These are phyloP conservation scores for Biston stratarius DNA, from an alignment of 2,888 invertebrate genomes.

Conservation along the genomic window DNA sequence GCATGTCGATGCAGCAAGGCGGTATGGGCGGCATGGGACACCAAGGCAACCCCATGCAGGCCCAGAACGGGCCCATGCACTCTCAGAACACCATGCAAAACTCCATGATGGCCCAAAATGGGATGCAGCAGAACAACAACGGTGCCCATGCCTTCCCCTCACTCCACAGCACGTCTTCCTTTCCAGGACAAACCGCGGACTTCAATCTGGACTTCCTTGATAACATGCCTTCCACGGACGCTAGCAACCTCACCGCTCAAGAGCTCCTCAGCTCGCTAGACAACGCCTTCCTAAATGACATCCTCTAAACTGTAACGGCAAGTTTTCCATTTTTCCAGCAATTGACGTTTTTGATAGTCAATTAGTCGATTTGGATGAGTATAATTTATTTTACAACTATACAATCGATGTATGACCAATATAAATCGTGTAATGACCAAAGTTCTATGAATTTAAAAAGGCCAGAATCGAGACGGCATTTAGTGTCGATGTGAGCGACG, in stretches of 20 bases:
- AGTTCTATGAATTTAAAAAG: conserved; percentile 76
- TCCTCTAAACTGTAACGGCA: conserved; percentile 72
- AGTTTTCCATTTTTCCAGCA: conserved; percentile 38
- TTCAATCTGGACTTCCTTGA: conserved; percentile 95
- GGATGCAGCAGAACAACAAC: conserved; percentile 53
- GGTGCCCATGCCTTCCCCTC: conserved; percentile 62
- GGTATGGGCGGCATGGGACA: conserved; percentile 66
- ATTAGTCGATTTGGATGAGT: conserved; percentile 53
- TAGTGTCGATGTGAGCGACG: conserved; percentile 43
- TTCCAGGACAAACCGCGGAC: conserved; percentile 86
- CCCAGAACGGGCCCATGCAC: conserved; percentile 57
- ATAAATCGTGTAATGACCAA: conserved; percentile 74
- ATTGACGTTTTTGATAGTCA: conserved; percentile 56
- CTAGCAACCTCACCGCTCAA: conserved; percentile 92
- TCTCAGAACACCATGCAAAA: conserved; percentile 38
- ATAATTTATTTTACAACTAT: conserved; percentile 37
- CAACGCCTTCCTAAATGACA: conserved; percentile 90
- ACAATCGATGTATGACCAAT: conserved; percentile 64
- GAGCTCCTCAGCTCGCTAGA: conserved; percentile 94
- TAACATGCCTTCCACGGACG: conserved; percentile 91
- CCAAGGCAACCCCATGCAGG: conserved; percentile 62
- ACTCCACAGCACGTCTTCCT: conserved; percentile 74
- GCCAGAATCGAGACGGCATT: conserved; percentile 44
- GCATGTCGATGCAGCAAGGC: conserved; percentile 85
- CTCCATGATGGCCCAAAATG: conserved; percentile 63